Conservation (phyloP, 2,797 vertebrate genomes). For the Synaphobranchus kaupii region DNA sequence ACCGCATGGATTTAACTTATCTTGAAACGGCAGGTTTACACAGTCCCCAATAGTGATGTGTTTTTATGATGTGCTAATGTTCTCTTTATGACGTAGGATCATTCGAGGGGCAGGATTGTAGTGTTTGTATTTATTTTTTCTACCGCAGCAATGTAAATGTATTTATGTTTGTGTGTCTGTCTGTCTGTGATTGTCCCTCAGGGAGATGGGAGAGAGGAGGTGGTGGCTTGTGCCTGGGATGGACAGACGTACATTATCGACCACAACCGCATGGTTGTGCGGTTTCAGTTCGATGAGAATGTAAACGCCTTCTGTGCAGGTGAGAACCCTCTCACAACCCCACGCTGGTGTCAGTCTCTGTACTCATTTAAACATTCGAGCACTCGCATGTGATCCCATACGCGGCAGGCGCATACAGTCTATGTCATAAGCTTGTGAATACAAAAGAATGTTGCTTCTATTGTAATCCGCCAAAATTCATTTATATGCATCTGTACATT, state of each 20-base stretch:
- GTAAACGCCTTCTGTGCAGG: slow-evolving; percentile 98
- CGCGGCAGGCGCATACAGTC: not conserved
- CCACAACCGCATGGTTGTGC: slow-evolving; percentile 88
- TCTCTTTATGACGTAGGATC: not conserved
- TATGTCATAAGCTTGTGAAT: not conserved
- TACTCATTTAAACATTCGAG: not conserved
- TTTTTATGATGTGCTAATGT: not conserved
- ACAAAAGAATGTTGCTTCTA: not conserved
- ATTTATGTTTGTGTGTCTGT: slow-evolving; percentile 9
- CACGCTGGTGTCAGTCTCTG: not conserved
- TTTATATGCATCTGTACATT: not conserved
- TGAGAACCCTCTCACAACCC: slow-evolving; percentile 52
- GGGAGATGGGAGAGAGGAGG: slow-evolving; percentile 94
- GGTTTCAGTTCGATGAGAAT: slow-evolving; percentile 97
- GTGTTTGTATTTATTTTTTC: not conserved
- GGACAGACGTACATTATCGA: slow-evolving; percentile 98
- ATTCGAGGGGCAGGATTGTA: not conserved
- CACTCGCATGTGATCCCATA: not conserved
- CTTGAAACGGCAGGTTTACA: not conserved
- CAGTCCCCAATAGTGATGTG: not conserved
- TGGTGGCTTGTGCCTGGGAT: slow-evolving; percentile 97
- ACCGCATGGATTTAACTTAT: not conserved
- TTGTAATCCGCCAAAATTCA: not conserved
- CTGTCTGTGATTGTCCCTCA: slow-evolving; percentile 51
- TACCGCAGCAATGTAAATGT: not conserved